Percentiles rank a stretch among this genome's conserved stretches.
phyloP scores from a whole-genome alignment of 1,140 invertebrate species.

The Drosophila arizonae region DNA sequence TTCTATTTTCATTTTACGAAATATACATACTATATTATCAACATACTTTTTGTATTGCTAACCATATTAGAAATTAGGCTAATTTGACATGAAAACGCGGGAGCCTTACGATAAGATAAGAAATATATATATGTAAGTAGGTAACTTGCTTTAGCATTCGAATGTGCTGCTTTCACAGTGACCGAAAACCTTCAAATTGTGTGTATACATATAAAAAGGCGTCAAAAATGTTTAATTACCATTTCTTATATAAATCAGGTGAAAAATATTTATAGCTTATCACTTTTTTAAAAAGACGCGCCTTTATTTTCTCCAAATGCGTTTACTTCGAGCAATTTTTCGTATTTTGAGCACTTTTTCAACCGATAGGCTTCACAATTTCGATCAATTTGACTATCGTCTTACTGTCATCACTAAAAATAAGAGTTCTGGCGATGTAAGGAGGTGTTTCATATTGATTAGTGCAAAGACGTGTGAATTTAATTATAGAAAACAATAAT shows the following conservation, averaged over 20 bases:
- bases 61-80: background rate
- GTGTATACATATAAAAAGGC: background rate
- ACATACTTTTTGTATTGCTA: background rate
- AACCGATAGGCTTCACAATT: too few relatives aligned
- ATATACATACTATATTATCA: background rate
- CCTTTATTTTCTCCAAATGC: background rate
- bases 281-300: background rate
- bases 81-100: background rate
- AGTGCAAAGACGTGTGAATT: background rate
- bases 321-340: background rate
- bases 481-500: conserved; percentile 1
- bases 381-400: conserved; percentile 15
- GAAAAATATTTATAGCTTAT: too few relatives aligned
- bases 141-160: background rate
- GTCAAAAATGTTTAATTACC: background rate
- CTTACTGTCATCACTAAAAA: conserved; percentile 13
- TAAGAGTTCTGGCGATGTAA: conserved; percentile 44
- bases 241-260: too few relatives aligned
- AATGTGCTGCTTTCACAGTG: background rate
- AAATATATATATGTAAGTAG: background rate
- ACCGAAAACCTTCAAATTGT: background rate
- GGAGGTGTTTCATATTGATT: conserved; percentile 29
- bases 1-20: background rate
- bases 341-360: background rate
- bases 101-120: conserved; percentile 16